These are phyloP conservation scores for Cyanoramphus novaezelandiae DNA, from an alignment of 2,113 vertebrate species.

Conservation along the genomic window DNA sequence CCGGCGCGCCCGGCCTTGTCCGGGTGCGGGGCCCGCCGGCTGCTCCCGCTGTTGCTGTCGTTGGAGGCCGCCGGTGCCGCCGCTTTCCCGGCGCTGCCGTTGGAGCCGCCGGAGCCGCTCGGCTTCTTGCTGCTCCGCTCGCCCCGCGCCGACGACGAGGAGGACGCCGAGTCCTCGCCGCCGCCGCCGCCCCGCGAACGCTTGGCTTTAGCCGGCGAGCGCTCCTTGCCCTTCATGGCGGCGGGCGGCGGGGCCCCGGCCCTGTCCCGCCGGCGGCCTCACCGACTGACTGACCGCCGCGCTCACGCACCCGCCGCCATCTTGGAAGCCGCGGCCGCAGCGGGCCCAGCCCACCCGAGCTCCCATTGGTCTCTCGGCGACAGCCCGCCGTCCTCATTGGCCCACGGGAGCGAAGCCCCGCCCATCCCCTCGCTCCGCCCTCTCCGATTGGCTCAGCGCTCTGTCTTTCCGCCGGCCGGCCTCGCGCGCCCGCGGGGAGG, in stretches of 20 bases:
- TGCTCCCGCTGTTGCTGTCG: conserved; percentile 81
- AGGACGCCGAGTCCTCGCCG: conserved; percentile 78
- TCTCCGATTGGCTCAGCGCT: rapidly evolving
- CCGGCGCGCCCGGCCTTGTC: conserved; percentile 39
- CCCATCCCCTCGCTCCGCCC: rapidly evolving
- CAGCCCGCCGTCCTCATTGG: background rate
- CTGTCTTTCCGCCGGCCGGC: background rate
- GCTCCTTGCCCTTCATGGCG: conserved; percentile 94
- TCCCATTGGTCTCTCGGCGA: background rate
- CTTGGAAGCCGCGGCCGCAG: conserved; percentile 70
- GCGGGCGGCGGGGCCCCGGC: conserved; percentile 22
- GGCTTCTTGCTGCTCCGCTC: conserved; percentile 94
- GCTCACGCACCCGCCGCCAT: conserved; percentile 80
- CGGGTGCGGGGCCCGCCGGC: conserved; percentile 71
- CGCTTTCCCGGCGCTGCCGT: conserved; percentile 79
- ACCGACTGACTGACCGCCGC: conserved; percentile 58
- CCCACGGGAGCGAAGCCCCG: rapidly evolving
- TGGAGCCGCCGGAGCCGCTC: conserved; percentile 75
- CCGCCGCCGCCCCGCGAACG: conserved; percentile 87
- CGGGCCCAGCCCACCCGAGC: background rate
- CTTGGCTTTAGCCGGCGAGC: conserved; percentile 91
- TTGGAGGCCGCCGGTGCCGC: conserved; percentile 68
- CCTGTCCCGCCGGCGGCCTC: conserved; percentile 41
- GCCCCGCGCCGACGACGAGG: conserved; percentile 70
- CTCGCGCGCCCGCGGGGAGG: background rate